Evolutionary conservation across 2,888 invertebrate species (phyloP).

Genomic region (Holacanthella duospinosa): DNA sequence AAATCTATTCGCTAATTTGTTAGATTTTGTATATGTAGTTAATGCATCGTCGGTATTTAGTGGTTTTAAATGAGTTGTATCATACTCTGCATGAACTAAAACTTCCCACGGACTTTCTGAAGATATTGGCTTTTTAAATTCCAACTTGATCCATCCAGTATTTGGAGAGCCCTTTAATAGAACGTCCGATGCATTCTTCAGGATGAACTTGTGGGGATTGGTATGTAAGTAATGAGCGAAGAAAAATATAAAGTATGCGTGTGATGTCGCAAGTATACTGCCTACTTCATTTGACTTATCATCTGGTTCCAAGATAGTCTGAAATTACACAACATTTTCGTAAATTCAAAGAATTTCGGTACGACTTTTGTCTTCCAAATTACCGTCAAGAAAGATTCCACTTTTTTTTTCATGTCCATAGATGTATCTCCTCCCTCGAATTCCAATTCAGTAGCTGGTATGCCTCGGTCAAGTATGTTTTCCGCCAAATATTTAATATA

Average conservation of each 20-base stretch:
- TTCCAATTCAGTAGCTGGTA: background rate
- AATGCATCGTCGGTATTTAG: background rate
- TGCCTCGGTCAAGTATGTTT: background rate
- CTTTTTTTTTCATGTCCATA: background rate
- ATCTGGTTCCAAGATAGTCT: background rate
- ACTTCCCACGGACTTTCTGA: background rate
- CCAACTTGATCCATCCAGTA: background rate
- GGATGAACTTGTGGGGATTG: background rate
- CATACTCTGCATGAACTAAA: background rate
- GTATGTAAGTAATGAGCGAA: background rate
- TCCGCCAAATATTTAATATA: background rate
- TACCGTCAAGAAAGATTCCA: background rate
- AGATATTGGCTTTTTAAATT: background rate
- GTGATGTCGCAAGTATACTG: background rate
- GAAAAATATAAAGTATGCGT: background rate
- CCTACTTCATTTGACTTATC: background rate
- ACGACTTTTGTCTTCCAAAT: too few species aligned
- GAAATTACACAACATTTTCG: too few species aligned
- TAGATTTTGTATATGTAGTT: background rate
- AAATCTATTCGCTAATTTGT: background rate
- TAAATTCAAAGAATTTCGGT: too few species aligned
- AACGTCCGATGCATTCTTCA: background rate
- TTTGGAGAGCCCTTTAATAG: background rate
- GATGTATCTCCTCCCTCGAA: background rate
- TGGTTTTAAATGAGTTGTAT: background rate